These are phyloP conservation scores for Oceanodroma leucorhoa DNA, from an alignment of 2,797 vertebrate genomes.

Conservation along the genomic window DNA sequence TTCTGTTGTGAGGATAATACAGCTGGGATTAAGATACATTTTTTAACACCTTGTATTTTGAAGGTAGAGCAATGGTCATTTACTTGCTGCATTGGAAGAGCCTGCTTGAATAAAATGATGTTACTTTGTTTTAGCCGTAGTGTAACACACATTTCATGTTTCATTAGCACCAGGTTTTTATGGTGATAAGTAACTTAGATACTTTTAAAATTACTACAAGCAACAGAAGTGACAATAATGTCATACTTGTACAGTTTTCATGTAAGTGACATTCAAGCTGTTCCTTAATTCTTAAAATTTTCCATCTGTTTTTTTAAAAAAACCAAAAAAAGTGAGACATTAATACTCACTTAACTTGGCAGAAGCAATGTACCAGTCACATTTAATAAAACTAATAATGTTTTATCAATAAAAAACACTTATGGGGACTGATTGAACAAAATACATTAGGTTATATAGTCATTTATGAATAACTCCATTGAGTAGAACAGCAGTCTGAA, in stretches of 20 bases:
- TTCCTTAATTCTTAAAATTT: slow-evolving; percentile 44
- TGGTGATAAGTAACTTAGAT: not conserved
- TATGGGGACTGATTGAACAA: not conserved
- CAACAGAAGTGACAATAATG: slow-evolving; percentile 41
- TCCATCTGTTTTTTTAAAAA: not conserved
- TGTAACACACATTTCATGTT: not conserved
- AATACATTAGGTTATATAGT: not conserved
- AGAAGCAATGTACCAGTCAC: slow-evolving; percentile 1
- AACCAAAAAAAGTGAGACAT: not conserved
- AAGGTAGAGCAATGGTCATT: slow-evolving; percentile 4
- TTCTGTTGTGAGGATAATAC: slow-evolving; percentile 21
- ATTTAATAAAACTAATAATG: slow-evolving; percentile 37
- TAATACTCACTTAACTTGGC: not conserved
- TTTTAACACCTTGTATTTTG: not conserved
- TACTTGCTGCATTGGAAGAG: not conserved
- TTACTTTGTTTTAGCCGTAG: not conserved
- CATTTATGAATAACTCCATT: not conserved
- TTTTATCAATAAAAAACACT: slow-evolving; percentile 47
- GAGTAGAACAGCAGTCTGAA: not conserved
- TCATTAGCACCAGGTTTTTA: not conserved
- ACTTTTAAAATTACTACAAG: not conserved
- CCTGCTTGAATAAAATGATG: not conserved
- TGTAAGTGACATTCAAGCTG: slow-evolving; percentile 45
- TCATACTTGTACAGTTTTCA: slow-evolving; percentile 23
- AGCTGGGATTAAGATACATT: slow-evolving; percentile 28